Base-by-base conservation (phyloP, 2,888 invertebrate species). In the Ramazzottius varieornatus region DNA sequence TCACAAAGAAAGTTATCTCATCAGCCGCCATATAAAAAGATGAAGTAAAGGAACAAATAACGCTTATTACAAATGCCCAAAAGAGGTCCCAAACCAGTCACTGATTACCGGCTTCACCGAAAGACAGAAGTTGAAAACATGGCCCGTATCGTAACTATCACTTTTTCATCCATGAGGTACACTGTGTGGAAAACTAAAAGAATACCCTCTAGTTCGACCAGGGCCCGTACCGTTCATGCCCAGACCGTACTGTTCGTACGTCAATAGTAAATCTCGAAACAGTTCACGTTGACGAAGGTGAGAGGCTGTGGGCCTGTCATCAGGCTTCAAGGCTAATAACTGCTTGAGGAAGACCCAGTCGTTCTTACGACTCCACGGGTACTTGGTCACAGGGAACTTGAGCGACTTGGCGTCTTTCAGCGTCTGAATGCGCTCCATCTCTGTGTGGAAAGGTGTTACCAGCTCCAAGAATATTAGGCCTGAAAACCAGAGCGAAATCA, bases 381-480 rank as follows among this genome's bases (percentile, higher is more conserved):
- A 20, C 40, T 20, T 8, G 40, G 8, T 13, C 8, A 40, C 40
- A 8, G 40, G 8, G 40, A 54, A 29, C 29, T 29, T 8, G 29
- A 54, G 54, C n/a, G 8, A 8, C 54, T 54, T 54, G 20, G 54
- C 54, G 16, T 16, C 54, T 24, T 4, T 16, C 54, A 54, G 20
- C 4, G 16, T 16, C 16, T n/a, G 4, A 8, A 54, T 29, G 13
- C 94, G 81, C 77, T 98, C 96, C 82, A 90, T 85, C 76, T 89
- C 86, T 0, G 96, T 96, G 13, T 79, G 78, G 76, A 96, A 94
- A 29, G 90, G 88, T 65, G 86, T 84, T 54, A 94, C 79, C 66
- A 98, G 75, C 78, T 98, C 98, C 75, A 92, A 88, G 69, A 93
- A 82, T 68, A 98, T 91, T 67, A 98, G 80, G n/a, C n/a, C n/a